Percentiles rank a stretch among this genome's conserved stretches.
phyloP scores from a whole-genome alignment of 2,797 vertebrate species.

The Sorex maritimensis region DNA sequence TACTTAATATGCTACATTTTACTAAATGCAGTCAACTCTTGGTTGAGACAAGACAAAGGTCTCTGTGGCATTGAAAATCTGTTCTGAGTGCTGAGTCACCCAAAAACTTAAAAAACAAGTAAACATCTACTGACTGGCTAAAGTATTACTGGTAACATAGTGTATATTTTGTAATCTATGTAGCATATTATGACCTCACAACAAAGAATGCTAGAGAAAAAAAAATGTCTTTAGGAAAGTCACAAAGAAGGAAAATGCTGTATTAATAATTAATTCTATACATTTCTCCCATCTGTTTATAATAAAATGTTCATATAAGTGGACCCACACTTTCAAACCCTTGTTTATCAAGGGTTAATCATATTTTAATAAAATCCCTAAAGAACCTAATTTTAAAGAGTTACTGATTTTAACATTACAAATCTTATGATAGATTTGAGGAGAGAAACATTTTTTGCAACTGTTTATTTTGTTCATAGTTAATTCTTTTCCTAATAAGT shows the following conservation, averaged over 20 bases:
- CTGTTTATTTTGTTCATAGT: neutral
- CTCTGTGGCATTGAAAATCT: neutral
- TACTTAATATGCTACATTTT: neutral
- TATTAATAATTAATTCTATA: neutral
- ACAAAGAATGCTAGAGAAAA: neutral
- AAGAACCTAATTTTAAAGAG: neutral
- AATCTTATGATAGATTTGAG: neutral
- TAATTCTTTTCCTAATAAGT: slow-evolving; percentile 28
- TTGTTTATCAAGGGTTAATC: neutral
- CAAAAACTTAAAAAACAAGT: neutral
- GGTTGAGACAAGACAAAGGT: neutral
- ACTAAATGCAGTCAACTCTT: neutral
- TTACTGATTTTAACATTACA: neutral
- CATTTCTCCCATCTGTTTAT: neutral
- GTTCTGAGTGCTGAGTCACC: neutral
- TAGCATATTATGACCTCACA: neutral
- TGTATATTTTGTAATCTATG: neutral
- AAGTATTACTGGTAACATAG: neutral
- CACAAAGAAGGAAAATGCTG: neutral
- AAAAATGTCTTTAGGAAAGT: neutral
- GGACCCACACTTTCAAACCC: neutral
- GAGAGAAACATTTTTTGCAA: neutral
- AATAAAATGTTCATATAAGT: neutral
- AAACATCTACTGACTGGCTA: neutral
- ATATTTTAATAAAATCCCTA: neutral